These are phyloP conservation scores for Diorhabda elongata DNA, from an alignment of 1,140 invertebrate genomes.

Conservation along the genomic window DNA sequence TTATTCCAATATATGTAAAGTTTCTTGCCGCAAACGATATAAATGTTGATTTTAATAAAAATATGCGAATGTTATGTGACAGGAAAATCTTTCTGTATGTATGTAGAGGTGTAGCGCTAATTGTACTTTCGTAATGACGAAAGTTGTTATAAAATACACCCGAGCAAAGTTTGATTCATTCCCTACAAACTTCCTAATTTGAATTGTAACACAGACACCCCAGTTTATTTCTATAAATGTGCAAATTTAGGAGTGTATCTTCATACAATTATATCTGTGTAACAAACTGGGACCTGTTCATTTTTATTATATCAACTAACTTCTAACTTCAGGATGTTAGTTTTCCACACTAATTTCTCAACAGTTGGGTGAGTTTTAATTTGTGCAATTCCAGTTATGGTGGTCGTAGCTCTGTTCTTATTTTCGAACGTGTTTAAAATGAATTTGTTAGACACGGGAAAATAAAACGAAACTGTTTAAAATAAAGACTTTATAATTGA, in stretches of 20 bases:
- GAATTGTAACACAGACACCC: slow-evolving; percentile 41
- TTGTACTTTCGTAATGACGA: slow-evolving; percentile 44
- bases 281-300: slow-evolving; percentile 1
- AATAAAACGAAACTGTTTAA: too few species aligned
- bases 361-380: neutral
- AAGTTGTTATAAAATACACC: slow-evolving; percentile 41
- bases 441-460: neutral
- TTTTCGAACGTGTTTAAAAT: neutral
- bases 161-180: slow-evolving; percentile 45
- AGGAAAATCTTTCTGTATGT: slow-evolving; percentile 21
- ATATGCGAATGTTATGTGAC: too few species aligned
- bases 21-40: too few species aligned
- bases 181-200: slow-evolving; percentile 40
- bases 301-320: slow-evolving; percentile 3
- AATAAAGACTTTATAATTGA: too few species aligned
- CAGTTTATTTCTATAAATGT: slow-evolving; percentile 37
- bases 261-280: slow-evolving; percentile 12
- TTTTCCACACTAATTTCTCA: neutral
- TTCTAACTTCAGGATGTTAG: slow-evolving; percentile 2
- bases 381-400: neutral
- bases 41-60: too few species aligned
- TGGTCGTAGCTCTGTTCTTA: neutral
- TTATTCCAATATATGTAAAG: too few species aligned
- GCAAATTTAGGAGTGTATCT: slow-evolving; percentile 14
- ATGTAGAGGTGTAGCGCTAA: slow-evolving; percentile 26